These are phyloP conservation scores for Sebastolobus altivelis DNA, from an alignment of 2,797 vertebrate genomes.

Conservation along the genomic window DNA sequence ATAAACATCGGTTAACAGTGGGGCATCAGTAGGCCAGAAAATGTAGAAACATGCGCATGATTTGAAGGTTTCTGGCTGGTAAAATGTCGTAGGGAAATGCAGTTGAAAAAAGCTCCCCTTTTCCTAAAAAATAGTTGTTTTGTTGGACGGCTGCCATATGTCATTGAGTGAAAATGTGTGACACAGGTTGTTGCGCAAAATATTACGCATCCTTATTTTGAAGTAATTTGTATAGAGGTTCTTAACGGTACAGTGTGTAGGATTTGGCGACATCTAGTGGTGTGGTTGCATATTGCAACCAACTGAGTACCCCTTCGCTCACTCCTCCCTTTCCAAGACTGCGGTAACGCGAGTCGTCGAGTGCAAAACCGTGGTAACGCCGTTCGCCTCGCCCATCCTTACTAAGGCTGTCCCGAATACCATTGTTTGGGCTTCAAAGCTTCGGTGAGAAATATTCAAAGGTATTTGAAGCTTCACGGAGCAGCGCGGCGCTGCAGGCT, in stretches of 20 bases:
- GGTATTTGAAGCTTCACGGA: no score
- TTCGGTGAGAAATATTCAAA: no score
- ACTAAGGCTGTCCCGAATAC: no score
- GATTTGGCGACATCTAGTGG: no score
- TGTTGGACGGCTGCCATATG: slow-evolving; percentile 4
- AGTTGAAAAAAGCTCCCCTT: background rate
- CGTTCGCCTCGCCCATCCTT: no score
- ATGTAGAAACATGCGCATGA: background rate
- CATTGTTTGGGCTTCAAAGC: no score
- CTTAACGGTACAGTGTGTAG: background rate
- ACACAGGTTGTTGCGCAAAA: background rate
- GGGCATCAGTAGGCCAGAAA: background rate
- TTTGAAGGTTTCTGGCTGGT: background rate
- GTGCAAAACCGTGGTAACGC: no score
- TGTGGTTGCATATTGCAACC: no score
- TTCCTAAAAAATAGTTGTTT: background rate
- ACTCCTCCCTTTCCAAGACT: no score
- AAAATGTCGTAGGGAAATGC: background rate
- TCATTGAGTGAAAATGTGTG: slow-evolving; percentile 5
- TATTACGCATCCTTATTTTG: background rate
- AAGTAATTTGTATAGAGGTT: background rate
- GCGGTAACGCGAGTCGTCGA: no score
- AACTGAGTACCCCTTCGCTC: no score
- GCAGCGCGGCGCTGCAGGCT: no score
- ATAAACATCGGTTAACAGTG: background rate